Conservation (phyloP, 2,888 invertebrate genomes). For the Aplocera efformata region DNA sequence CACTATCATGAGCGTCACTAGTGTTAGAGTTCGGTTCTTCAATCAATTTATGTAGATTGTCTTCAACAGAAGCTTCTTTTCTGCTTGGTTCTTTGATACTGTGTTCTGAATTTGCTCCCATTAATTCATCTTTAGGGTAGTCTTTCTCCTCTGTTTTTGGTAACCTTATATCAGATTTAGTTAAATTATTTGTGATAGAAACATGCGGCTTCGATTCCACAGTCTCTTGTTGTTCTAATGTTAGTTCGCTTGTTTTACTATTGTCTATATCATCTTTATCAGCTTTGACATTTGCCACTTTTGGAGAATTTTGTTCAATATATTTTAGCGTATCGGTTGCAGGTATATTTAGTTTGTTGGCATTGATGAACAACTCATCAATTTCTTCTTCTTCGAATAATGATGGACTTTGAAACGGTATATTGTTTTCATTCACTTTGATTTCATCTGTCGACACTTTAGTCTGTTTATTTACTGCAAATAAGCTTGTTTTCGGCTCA, state of each 20-base stretch:
- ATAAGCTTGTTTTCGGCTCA: conserved; percentile 3
- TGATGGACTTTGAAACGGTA: conserved; percentile 34
- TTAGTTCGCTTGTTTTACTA: background rate
- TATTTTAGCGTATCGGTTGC: background rate
- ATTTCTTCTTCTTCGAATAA: conserved; percentile 56
- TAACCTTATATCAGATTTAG: too few relatives aligned
- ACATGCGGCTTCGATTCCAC: too few relatives aligned
- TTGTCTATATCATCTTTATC: background rate
- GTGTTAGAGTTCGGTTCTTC: too few relatives aligned
- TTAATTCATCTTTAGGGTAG: background rate
- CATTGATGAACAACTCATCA: conserved; percentile 35
- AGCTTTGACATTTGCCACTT: background rate
- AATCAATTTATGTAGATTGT: too few relatives aligned
- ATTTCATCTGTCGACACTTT: conserved; percentile 8
- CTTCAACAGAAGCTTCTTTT: too few relatives aligned
- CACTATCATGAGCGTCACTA: too few relatives aligned
- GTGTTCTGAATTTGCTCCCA: too few relatives aligned
- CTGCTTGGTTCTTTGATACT: too few relatives aligned
- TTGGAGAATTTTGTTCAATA: conserved; percentile 1
- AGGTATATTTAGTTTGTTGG: conserved; percentile 21
- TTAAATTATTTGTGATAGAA: too few relatives aligned
- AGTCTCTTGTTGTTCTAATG: background rate
- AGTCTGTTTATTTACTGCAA: conserved; percentile 2
- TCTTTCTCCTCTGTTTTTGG: background rate
- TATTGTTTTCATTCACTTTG: conserved; percentile 16